Conservation (phyloP, 2,888 invertebrate genomes). For the Nowickia ferox region DNA sequence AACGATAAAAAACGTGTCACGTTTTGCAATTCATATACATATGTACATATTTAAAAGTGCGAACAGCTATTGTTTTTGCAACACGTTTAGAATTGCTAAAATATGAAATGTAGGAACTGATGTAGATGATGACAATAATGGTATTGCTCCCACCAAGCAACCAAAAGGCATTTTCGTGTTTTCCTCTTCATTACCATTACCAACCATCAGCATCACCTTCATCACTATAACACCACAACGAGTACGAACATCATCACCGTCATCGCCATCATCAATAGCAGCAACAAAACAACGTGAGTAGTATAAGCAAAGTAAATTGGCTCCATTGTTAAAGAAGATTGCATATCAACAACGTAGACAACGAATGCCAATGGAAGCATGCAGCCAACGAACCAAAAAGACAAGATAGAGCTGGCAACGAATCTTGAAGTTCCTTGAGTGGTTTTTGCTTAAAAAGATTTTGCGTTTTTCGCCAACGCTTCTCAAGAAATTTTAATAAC, state of each 20-base stretch:
- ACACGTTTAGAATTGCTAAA: slow-evolving; percentile 82
- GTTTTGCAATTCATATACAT: slow-evolving; percentile 83
- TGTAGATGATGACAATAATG: slow-evolving; percentile 46
- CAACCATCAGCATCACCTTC: slow-evolving; percentile 28
- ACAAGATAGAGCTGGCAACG: slow-evolving; percentile 25
- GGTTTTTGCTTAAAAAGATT: slow-evolving; percentile 20
- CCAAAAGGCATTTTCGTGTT: slow-evolving; percentile 60
- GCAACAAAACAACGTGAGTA: slow-evolving; percentile 35
- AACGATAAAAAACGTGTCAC: slow-evolving; percentile 83
- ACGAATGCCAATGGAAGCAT: slow-evolving; percentile 22
- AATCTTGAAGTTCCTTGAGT: slow-evolving; percentile 14
- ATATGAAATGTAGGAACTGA: slow-evolving; percentile 78
- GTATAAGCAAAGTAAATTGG: slow-evolving; percentile 61
- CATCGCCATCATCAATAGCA: slow-evolving; percentile 11
- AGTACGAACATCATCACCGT: not conserved
- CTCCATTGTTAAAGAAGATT: slow-evolving; percentile 65
- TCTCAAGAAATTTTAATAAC: slow-evolving; percentile 66
- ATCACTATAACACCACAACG: slow-evolving; percentile 13
- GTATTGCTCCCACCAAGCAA: slow-evolving; percentile 61
- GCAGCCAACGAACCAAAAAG: slow-evolving; percentile 39
- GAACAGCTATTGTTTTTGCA: slow-evolving; percentile 75
- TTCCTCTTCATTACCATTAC: slow-evolving; percentile 44
- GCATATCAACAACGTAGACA: slow-evolving; percentile 50
- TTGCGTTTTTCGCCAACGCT: slow-evolving; percentile 61
- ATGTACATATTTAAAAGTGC: slow-evolving; percentile 80